phyloP scores from a whole-genome alignment of 2,113 vertebrate species.

The Otocyon megalotis region DNA sequence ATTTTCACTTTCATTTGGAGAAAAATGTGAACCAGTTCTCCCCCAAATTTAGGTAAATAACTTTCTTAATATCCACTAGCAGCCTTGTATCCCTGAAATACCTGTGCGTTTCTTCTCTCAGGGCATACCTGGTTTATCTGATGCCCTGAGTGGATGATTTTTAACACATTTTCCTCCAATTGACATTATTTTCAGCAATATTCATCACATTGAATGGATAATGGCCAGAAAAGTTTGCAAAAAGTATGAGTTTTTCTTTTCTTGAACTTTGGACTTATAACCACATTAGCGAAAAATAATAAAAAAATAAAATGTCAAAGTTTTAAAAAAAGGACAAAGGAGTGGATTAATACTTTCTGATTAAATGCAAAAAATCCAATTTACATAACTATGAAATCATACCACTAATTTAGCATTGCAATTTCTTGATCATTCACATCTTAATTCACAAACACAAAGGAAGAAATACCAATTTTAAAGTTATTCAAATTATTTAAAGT shows the following conservation, averaged over 20 bases:
- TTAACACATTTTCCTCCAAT: background rate
- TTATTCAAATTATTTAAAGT: background rate
- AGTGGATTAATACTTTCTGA: background rate
- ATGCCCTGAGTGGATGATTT: background rate
- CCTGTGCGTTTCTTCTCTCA: background rate
- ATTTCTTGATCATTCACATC: background rate
- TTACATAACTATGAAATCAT: background rate
- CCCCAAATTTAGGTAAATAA: background rate
- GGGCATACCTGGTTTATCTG: background rate
- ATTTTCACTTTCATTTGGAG: conserved; percentile 32
- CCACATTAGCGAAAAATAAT: background rate
- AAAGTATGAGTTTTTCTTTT: background rate
- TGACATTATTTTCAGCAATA: background rate
- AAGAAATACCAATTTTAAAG: background rate
- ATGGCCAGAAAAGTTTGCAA: conserved; percentile 12
- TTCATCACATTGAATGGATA: background rate
- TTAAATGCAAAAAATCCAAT: background rate
- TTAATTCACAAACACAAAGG: conserved; percentile 1
- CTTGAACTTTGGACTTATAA: background rate
- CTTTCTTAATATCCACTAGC: conserved; percentile 12
- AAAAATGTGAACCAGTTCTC: background rate
- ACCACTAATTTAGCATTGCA: background rate
- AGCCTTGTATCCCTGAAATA: background rate
- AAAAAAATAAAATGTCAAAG: background rate
- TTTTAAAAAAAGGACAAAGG: background rate